Base-by-base conservation (phyloP, 2,797 vertebrate species). In the Oryzias sinensis region DNA sequence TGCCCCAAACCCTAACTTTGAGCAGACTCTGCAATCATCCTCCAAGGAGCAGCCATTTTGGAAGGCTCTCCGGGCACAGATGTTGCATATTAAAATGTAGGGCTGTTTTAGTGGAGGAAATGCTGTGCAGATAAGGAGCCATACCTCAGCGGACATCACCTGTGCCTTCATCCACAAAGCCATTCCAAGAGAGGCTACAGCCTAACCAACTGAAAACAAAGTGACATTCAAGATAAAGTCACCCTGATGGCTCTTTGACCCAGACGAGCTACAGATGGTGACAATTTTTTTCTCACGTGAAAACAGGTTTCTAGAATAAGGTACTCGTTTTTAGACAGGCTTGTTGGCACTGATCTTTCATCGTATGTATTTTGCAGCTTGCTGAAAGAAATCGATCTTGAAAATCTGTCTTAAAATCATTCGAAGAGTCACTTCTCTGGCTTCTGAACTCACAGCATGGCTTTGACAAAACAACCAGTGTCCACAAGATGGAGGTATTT, bases 11-110 rank as follows among this genome's bases (percentile, higher is more conserved):
- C 88, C 83, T 77, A 91, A 90, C 88, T 91, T 90, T 89, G 82
- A 91, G 90, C 91, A 92, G 91, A 91, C 88, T 91, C 89, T 83
- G 76, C 82, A 86, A 86, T 90, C 90, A 87, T 90, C 90, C 91
- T 93, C 92, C 85, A 86, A 92, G 92, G 92, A 93, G 87, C 91
- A 91, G 92, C 91, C 92, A 91, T 93, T 93, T 93, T 93, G 92
- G 92, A 93, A 88, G 79, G 83, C 87, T 91, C 87, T 90, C 90
- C 87, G 82, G 87, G 90, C 91, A 93, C 92, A 93, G 92, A 93
- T 93, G 92, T 93, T 93, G 91, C 91, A 92, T 93, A 92, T 93
- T 91, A 93, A 92, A 92, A 93, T 92, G 89, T 92, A 88, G 90
- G 88, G 85, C 87, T 89, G 86, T 86, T 88, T 83, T 74, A 90